Evolutionary conservation across 2,797 vertebrate species (phyloP).

Genomic region (Microctenopoma steveboyesi): DNA sequence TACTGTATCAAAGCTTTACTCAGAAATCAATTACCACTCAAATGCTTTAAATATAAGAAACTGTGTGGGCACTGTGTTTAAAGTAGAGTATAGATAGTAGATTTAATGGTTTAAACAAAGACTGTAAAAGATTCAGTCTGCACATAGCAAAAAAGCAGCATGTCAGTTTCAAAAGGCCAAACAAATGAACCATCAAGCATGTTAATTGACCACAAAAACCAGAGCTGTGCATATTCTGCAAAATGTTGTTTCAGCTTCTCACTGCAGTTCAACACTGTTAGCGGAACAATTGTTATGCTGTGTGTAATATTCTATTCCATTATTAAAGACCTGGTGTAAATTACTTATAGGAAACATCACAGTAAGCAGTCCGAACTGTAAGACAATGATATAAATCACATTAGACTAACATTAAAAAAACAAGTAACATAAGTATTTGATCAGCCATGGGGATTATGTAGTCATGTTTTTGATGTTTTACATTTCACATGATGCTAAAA

Average conservation of each 20-base stretch:
- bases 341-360: neutral
- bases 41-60: neutral
- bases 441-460: neutral
- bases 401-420: neutral
- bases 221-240: neutral
- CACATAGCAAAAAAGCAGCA: neutral
- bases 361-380: neutral
- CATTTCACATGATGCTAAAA: constrained; percentile 9
- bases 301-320: constrained; percentile 3
- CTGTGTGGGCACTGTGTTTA: neutral
- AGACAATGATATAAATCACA: neutral
- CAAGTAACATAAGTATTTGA: neutral
- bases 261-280: neutral
- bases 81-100: neutral
- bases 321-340: neutral
- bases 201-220: neutral
- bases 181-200: neutral
- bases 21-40: neutral
- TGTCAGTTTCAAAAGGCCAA: neutral
- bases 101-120: neutral
- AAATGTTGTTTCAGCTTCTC: neutral
- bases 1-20: neutral
- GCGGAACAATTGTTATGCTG: neutral
- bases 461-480: neutral
- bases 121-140: neutral